Evolutionary conservation across 1,140 invertebrate genomes (phyloP).

Genomic region (Drosophila paulistorum): DNA sequence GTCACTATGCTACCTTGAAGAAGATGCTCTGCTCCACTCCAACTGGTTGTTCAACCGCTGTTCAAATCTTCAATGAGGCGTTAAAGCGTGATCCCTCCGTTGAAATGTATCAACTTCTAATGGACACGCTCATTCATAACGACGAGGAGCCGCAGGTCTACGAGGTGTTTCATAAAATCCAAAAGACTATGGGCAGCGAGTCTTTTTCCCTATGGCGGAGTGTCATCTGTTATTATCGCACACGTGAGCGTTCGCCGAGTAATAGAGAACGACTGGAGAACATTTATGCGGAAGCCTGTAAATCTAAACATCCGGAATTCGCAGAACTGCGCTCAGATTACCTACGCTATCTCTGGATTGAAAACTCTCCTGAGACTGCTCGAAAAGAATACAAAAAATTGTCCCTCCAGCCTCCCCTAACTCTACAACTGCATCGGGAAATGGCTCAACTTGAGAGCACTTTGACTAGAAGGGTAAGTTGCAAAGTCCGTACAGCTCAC

Average conservation of each 20-base stretch:
- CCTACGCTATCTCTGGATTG: slow-evolving; percentile 64
- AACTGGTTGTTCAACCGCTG: slow-evolving; percentile 40
- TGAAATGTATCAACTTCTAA: slow-evolving; percentile 63
- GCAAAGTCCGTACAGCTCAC: too few species aligned
- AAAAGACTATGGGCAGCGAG: slow-evolving; percentile 40
- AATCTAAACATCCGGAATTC: slow-evolving; percentile 59
- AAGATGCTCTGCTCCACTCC: slow-evolving; percentile 58
- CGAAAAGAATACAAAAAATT: slow-evolving; percentile 67
- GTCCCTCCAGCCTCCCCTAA: slow-evolving; percentile 64
- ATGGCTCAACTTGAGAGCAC: slow-evolving; percentile 68
- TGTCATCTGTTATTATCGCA: slow-evolving; percentile 61
- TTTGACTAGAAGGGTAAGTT: slow-evolving; percentile 33
- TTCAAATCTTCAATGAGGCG: slow-evolving; percentile 63
- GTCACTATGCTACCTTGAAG: slow-evolving; percentile 60
- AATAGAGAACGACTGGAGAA: slow-evolving; percentile 47
- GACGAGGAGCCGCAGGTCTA: slow-evolving; percentile 54
- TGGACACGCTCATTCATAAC: slow-evolving; percentile 58
- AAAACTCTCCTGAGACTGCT: slow-evolving; percentile 55
- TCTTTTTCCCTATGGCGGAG: slow-evolving; percentile 57
- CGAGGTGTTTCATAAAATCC: slow-evolving; percentile 60
- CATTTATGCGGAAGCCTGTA: slow-evolving; percentile 64
- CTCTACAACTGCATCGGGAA: slow-evolving; percentile 67
- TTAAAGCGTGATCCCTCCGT: slow-evolving; percentile 47
- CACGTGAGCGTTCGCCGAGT: slow-evolving; percentile 39
- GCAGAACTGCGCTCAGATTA: slow-evolving; percentile 62